Evolutionary conservation across 1,140 invertebrate species (phyloP).

Genomic region (Caenorhabditis remanei): DNA sequence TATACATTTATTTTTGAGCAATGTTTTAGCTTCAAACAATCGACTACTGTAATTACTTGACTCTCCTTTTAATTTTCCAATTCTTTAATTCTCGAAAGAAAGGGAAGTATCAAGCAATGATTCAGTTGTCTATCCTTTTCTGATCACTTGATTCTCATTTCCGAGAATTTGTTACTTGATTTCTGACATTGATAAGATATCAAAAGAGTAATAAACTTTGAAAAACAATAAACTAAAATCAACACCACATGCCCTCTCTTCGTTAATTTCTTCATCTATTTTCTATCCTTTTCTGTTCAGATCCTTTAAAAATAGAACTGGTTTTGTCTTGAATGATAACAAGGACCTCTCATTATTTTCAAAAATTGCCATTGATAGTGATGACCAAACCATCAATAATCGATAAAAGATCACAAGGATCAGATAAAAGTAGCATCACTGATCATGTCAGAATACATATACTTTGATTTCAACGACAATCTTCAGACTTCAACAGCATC

Average conservation of each 20-base stretch:
- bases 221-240: slow-evolving; percentile 9
- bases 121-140: too few relatives aligned
- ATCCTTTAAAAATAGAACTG: not conserved
- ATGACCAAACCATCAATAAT: slow-evolving; percentile 33
- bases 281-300: not conserved
- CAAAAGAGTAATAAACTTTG: slow-evolving; percentile 44
- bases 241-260: not conserved
- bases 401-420: slow-evolving; percentile 46
- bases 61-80: too few relatives aligned
- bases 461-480: not conserved
- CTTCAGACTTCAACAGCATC: not conserved
- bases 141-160: not conserved
- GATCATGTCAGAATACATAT: slow-evolving; percentile 28
- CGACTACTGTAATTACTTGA: too few relatives aligned
- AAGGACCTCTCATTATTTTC: slow-evolving; percentile 47
- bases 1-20: too few relatives aligned
- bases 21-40: too few relatives aligned
- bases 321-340: not conserved
- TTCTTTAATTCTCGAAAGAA: too few relatives aligned
- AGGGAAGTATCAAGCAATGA: too few relatives aligned
- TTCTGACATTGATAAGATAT: slow-evolving; percentile 5
- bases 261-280: slow-evolving; percentile 15
- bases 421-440: slow-evolving; percentile 4
- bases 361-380: slow-evolving; percentile 45
- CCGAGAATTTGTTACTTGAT: not conserved